Percentiles rank a stretch among this genome's conserved stretches.
phyloP scores from a whole-genome alignment of 2,797 vertebrate genomes.

The Gorsachius magnificus region DNA sequence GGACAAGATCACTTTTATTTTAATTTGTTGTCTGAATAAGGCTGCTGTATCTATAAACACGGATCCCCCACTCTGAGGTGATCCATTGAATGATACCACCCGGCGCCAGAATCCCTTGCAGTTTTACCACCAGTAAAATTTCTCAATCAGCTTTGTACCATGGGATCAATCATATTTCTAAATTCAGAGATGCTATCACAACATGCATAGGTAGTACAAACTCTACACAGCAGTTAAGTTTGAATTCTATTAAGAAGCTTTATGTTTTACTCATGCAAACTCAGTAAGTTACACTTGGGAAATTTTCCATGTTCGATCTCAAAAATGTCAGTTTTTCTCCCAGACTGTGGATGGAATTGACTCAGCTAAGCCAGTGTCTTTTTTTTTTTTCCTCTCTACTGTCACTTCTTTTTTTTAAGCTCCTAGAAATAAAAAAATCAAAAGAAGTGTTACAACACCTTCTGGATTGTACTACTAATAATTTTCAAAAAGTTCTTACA shows the following conservation, averaged over 20 bases:
- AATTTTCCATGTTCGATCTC: background rate
- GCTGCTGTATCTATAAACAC: background rate
- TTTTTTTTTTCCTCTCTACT: too few relatives aligned
- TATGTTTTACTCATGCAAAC: background rate
- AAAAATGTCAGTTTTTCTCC: background rate
- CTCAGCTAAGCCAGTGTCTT: background rate
- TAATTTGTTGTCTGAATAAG: background rate
- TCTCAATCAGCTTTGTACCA: background rate
- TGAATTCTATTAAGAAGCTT: background rate
- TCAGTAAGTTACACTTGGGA: background rate
- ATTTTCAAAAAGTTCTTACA: background rate
- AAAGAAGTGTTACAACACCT: background rate
- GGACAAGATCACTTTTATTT: background rate
- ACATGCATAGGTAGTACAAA: accelerated
- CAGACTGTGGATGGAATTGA: background rate
- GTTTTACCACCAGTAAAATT: background rate
- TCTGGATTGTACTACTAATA: background rate
- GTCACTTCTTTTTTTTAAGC: background rate
- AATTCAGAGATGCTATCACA: background rate
- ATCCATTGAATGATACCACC: background rate
- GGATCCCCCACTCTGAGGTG: background rate
- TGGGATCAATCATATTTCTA: background rate
- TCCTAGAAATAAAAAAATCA: background rate
- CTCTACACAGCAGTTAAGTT: background rate
- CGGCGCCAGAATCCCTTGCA: background rate